phyloP scores from a whole-genome alignment of 2,113 vertebrate genomes.

The Chunga burmeisteri region DNA sequence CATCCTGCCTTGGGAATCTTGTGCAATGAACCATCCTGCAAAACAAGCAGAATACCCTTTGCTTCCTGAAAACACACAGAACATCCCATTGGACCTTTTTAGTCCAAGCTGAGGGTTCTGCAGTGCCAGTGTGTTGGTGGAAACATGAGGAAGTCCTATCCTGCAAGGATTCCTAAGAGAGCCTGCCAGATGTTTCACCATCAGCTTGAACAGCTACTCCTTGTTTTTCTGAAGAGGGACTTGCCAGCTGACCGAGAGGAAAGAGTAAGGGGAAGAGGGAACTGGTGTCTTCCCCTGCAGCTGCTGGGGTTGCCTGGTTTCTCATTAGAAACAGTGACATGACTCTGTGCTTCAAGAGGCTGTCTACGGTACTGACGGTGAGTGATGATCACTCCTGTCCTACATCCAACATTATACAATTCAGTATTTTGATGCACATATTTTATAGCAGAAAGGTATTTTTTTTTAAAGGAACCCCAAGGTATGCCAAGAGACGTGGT shows the following conservation, averaged over 20 bases:
- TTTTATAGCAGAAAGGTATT: neutral
- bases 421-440: neutral
- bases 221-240: neutral
- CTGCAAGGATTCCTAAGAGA: neutral
- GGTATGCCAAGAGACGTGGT: neutral
- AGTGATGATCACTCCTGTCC: neutral
- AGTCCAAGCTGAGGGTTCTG: neutral
- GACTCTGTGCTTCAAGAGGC: neutral
- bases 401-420: neutral
- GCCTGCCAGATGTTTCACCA: neutral
- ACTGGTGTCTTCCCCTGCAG: fast-evolving
- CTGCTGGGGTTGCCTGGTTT: neutral
- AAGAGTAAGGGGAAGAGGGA: neutral
- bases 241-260: neutral
- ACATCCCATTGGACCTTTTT: neutral
- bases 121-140: neutral
- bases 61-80: neutral
- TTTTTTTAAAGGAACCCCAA: neutral
- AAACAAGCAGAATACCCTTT: neutral
- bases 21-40: neutral
- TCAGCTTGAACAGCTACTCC: neutral
- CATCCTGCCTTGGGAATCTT: neutral
- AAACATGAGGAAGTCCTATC: neutral
- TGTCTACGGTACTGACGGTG: too few species aligned
- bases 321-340: neutral